These are phyloP conservation scores for Melinaea marsaeus DNA, from an alignment of 2,888 invertebrate species.

Conservation along the genomic window DNA sequence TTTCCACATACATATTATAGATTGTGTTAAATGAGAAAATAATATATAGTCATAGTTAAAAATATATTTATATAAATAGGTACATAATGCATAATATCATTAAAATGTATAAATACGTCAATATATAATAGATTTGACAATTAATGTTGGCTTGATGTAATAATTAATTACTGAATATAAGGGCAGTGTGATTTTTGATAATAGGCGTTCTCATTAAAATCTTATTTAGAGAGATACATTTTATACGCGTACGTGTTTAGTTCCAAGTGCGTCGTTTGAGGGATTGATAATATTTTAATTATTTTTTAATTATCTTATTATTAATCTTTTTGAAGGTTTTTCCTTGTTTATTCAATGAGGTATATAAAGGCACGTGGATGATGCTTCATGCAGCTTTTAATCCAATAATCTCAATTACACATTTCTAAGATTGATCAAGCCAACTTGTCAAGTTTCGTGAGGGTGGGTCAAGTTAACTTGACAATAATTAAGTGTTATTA, in stretches of 20 bases:
- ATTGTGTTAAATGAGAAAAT: too few relatives aligned
- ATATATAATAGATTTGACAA: slow-evolving; percentile 41
- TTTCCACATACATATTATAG: too few relatives aligned
- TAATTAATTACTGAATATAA: slow-evolving; percentile 45
- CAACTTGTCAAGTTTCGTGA: too few relatives aligned
- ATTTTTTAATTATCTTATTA: slow-evolving; percentile 47
- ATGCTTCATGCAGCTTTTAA: too few relatives aligned
- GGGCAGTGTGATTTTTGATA: slow-evolving; percentile 50
- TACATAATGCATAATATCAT: slow-evolving; percentile 40
- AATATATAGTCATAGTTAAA: slow-evolving; percentile 14
- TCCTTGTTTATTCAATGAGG: slow-evolving; percentile 23
- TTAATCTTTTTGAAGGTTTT: slow-evolving; percentile 48
- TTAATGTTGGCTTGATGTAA: slow-evolving; percentile 44
- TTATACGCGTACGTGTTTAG: slow-evolving; percentile 62
- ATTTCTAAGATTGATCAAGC: too few relatives aligned
- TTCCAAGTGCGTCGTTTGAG: slow-evolving; percentile 57
- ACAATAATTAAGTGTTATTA: too few relatives aligned
- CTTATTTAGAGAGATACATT: slow-evolving; percentile 42
- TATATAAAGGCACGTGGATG: too few relatives aligned
- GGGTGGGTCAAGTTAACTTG: too few relatives aligned
- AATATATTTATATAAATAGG: neutral
- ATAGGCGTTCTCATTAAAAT: slow-evolving; percentile 53
- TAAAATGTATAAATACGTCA: slow-evolving; percentile 41
- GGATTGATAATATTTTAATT: slow-evolving; percentile 49
- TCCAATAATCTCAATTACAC: too few relatives aligned